Conservation (phyloP, 2,797 vertebrate species). For the Salmo trutta region DNA sequence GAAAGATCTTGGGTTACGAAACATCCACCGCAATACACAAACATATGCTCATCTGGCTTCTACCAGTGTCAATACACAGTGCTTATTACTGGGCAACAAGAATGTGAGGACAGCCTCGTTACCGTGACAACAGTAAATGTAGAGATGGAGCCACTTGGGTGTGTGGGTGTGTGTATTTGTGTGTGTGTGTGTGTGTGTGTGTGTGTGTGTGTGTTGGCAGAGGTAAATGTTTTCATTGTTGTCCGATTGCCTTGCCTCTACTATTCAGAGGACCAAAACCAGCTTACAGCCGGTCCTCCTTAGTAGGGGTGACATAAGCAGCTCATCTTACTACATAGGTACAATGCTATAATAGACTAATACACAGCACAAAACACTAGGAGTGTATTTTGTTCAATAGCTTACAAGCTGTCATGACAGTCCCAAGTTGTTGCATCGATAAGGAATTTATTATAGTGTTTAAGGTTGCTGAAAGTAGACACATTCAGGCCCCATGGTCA, state of each 20-base stretch:
- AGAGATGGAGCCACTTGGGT: constrained; percentile 14
- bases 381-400: not conserved
- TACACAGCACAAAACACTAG: not conserved
- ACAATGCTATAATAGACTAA: not conserved
- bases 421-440: too few species aligned
- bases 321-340: not conserved
- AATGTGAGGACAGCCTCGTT: constrained; percentile 59
- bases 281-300: not conserved
- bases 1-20: too few species aligned
- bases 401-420: not conserved
- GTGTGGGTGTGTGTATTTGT: not conserved
- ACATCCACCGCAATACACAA: constrained; percentile 7
- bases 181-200: not conserved
- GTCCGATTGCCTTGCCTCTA: constrained; percentile 5
- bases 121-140: constrained; percentile 77
- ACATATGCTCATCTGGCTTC: constrained; percentile 22
- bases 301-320: too few species aligned
- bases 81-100: constrained; percentile 37
- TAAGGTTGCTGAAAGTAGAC: too few species aligned
- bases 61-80: constrained; percentile 6
- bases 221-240: constrained; percentile 9
- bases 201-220: not conserved
- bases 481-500: too few species aligned
- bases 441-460: too few species aligned
- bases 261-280: not conserved